Evolutionary conservation across 2,888 invertebrate species (phyloP).

Genomic region (Drosophila mercatorum): DNA sequence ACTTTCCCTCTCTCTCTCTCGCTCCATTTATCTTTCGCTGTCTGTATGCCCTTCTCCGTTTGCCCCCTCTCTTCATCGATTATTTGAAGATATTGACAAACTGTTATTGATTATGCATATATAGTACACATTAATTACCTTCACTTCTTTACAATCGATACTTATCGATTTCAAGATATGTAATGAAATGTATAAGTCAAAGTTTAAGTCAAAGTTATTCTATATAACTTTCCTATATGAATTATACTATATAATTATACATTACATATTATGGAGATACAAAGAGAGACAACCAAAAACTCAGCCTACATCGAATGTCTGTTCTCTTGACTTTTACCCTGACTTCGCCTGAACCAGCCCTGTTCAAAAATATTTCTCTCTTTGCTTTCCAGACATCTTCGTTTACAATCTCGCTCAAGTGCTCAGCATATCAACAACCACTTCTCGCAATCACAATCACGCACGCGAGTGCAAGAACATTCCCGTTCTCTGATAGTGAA

Average conservation of each 20-base stretch:
- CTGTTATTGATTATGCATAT: no score
- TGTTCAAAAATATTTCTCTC: constrained; percentile 9
- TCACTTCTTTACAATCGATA: neutral
- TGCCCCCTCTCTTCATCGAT: neutral
- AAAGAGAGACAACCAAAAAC: no score
- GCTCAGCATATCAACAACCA: constrained; percentile 16
- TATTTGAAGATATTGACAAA: neutral
- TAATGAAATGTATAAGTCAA: no score
- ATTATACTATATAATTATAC: no score
- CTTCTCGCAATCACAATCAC: constrained; percentile 6
- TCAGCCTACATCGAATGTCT: no score
- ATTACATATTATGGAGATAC: no score
- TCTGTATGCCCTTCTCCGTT: neutral
- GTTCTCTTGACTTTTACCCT: neutral
- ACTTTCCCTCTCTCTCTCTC: no score
- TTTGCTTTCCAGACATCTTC: neutral
- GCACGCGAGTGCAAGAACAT: neutral
- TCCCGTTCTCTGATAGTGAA: constrained; percentile 8
- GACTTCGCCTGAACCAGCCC: constrained; percentile 11
- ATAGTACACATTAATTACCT: neutral
- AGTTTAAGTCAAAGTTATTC: no score
- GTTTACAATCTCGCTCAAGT: constrained; percentile 10
- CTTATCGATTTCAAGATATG: neutral
- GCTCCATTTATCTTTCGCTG: no score
- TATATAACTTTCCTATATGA: no score